These are phyloP conservation scores for Atrina japonica DNA, from an alignment of 2,888 invertebrate genomes.

Conservation along the genomic window DNA sequence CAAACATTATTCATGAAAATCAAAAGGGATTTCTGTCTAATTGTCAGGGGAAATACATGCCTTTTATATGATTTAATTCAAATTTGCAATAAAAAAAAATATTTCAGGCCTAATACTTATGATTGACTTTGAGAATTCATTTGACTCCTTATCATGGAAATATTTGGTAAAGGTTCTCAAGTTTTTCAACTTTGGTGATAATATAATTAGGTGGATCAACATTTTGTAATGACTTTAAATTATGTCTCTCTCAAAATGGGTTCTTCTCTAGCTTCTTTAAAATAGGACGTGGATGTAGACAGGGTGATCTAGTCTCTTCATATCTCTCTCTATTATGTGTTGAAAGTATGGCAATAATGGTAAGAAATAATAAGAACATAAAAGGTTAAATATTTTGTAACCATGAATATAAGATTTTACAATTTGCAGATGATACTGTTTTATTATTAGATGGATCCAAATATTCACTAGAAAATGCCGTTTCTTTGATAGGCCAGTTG, in stretches of 20 bases:
- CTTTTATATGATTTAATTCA: constrained; percentile 39
- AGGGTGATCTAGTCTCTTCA: constrained; percentile 33
- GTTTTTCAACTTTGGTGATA: constrained; percentile 8
- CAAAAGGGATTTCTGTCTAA: neutral
- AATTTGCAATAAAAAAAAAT: constrained; percentile 26
- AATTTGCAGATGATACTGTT: too few species aligned
- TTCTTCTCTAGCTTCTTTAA: constrained; percentile 30
- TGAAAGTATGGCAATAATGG: constrained; percentile 25
- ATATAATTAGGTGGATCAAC: constrained; percentile 24
- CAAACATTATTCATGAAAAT: constrained; percentile 3
- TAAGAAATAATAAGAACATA: too few species aligned
- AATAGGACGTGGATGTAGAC: constrained; percentile 35
- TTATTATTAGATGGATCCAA: too few species aligned
- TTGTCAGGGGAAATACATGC: neutral
- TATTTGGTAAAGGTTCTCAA: neutral
- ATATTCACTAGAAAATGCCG: too few species aligned
- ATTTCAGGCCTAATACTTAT: constrained; percentile 29
- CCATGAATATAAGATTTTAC: too few species aligned
- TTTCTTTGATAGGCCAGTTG: too few species aligned
- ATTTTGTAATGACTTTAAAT: constrained; percentile 20
- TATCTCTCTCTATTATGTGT: constrained; percentile 27
- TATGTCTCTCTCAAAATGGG: constrained; percentile 26
- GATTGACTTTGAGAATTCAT: constrained; percentile 44
- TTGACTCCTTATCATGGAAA: constrained; percentile 42
- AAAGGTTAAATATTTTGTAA: too few species aligned